A percentile compares a stretch with the other conserved stretches of the same genome.
Evolutionary conservation across 2,797 vertebrate species (phyloP).

Genomic region (Heterohyrax brucei): DNA sequence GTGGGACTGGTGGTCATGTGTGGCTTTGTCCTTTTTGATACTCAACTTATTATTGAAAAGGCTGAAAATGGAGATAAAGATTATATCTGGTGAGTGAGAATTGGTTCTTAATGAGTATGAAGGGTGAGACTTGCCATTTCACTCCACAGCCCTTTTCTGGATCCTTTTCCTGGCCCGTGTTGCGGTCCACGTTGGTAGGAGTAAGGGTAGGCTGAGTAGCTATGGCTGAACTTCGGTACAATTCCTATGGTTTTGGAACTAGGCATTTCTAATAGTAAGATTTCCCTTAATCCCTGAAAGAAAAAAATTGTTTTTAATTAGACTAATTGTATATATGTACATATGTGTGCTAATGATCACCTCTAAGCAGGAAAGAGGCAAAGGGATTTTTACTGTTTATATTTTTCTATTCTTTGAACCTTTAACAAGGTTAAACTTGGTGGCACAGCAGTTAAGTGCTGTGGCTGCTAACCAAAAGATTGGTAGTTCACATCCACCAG

Average conservation of each 20-base stretch:
- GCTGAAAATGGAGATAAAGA: conserved; percentile 98
- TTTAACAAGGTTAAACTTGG: not conserved
- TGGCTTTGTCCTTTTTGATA: conserved; percentile 98
- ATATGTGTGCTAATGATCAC: not conserved
- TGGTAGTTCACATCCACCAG: no score
- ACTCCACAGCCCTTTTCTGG: not conserved
- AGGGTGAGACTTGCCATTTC: not conserved
- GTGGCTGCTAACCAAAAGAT: no score
- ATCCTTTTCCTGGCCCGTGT: not conserved
- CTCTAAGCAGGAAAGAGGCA: not conserved
- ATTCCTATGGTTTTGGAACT: not conserved
- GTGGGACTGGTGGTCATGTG: conserved; percentile 97
- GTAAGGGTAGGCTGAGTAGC: not conserved
- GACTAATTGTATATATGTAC: not conserved
- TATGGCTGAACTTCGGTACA: not conserved
- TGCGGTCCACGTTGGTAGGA: not conserved
- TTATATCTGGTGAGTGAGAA: conserved; percentile 96
- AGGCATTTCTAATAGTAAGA: not conserved
- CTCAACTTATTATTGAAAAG: conserved; percentile 99
- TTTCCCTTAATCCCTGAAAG: not conserved
- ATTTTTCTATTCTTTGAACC: conserved; percentile 22
- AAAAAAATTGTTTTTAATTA: conserved; percentile 18
- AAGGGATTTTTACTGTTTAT: conserved; percentile 42
- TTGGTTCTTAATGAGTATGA: not conserved
- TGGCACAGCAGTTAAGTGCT: no score